Evolutionary conservation across 2,113 vertebrate species (phyloP).

Genomic region (Lethenteron camtschaticum): DNA sequence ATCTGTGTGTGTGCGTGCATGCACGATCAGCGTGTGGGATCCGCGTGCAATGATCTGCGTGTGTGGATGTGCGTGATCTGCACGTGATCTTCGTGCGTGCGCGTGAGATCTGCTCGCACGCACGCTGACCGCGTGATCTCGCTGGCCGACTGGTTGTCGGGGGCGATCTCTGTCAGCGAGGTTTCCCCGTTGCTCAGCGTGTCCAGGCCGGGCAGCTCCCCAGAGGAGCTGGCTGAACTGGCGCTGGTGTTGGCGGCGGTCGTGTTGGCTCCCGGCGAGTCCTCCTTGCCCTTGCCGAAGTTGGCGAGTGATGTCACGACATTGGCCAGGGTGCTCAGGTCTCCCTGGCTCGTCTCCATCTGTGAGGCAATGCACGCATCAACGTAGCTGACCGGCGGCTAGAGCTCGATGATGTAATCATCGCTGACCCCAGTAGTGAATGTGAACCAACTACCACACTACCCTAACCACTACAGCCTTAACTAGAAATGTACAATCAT

Average conservation of each 20-base stretch:
- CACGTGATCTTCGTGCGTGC: no score
- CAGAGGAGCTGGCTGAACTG: no score
- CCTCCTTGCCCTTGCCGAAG: conserved; percentile 22
- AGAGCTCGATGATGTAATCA: no score
- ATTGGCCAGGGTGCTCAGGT: conserved; percentile 77
- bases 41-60: no score
- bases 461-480: no score
- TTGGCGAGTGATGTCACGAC: conserved; percentile 85
- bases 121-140: conserved; percentile 66
- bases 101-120: neutral
- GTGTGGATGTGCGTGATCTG: no score
- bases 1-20: no score
- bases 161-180: conserved; percentile 32
- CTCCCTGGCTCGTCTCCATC: conserved; percentile 64
- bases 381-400: no score
- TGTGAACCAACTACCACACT: no score
- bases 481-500: no score
- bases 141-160: conserved; percentile 60
- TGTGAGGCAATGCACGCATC: conserved; percentile 13
- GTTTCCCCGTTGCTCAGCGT: conserved; percentile 66
- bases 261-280: neutral
- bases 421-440: no score
- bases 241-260: neutral
- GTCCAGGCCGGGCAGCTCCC: conserved; percentile 17
- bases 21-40: no score